Conservation (phyloP, 2,888 invertebrate species). For the Coronaproctus castanopsis region DNA sequence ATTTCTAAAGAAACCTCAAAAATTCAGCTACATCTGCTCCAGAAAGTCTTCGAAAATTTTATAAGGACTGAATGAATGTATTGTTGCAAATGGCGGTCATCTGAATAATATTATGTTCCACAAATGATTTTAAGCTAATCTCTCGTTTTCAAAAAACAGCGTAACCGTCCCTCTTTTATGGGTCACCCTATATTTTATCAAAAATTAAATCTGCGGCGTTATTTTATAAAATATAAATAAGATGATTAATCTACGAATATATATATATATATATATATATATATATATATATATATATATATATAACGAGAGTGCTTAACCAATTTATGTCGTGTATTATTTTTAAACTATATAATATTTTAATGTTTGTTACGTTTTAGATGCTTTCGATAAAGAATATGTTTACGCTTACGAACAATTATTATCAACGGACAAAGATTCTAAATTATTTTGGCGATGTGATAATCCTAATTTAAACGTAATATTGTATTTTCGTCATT, state of each 20-base stretch:
- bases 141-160: no score
- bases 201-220: no score
- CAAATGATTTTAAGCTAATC: no score
- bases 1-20: no score
- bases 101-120: no score
- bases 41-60: no score
- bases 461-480: slow-evolving; percentile 61
- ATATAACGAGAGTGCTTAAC: not conserved
- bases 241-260: not conserved
- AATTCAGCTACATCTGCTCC: no score
- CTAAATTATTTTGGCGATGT: slow-evolving; percentile 45
- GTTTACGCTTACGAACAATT: slow-evolving; percentile 49
- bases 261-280: not conserved
- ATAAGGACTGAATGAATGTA: no score
- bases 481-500: slow-evolving; percentile 66
- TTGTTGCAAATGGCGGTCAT: no score
- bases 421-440: slow-evolving; percentile 45
- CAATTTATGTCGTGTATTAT: not conserved
- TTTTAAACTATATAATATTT: not conserved
- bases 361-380: slow-evolving; percentile 21
- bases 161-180: no score
- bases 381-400: slow-evolving; percentile 78
- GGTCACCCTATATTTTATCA: no score
- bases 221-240: no score
- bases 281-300: not conserved